These are phyloP conservation scores for Tadarida brasiliensis DNA, from an alignment of 2,797 vertebrate species.

Conservation along the genomic window DNA sequence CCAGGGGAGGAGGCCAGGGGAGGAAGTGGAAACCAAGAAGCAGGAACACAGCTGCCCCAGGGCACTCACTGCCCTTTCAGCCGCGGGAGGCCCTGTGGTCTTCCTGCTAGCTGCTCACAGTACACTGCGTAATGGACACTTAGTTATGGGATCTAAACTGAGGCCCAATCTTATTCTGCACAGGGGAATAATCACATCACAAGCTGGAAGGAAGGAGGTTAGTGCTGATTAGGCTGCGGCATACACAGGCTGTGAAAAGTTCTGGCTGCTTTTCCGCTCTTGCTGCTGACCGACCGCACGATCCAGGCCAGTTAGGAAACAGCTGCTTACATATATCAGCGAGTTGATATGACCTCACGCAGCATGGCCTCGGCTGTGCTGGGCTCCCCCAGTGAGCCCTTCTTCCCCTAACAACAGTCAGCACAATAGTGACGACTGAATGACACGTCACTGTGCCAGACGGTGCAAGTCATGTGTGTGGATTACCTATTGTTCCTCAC, in stretches of 20 bases:
- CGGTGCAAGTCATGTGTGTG: background rate
- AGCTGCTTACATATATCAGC: background rate
- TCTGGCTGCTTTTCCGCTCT: background rate
- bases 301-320: slow-evolving; percentile 13
- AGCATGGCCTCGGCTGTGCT: background rate
- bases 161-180: background rate
- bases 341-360: background rate
- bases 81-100: background rate
- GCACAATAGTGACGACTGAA: background rate
- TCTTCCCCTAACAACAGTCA: background rate
- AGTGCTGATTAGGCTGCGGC: slow-evolving; percentile 51
- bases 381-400: background rate
- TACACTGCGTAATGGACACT: background rate
- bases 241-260: background rate
- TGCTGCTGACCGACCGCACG: background rate
- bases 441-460: background rate
- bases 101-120: background rate
- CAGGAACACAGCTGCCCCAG: background rate
- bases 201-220: background rate
- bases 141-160: background rate
- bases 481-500: background rate
- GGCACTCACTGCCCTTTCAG: background rate
- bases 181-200: background rate
- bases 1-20: accelerated
- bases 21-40: background rate